Evolutionary conservation across 2,113 vertebrate species (phyloP).

Genomic region (Eonycteris spelaea): DNA sequence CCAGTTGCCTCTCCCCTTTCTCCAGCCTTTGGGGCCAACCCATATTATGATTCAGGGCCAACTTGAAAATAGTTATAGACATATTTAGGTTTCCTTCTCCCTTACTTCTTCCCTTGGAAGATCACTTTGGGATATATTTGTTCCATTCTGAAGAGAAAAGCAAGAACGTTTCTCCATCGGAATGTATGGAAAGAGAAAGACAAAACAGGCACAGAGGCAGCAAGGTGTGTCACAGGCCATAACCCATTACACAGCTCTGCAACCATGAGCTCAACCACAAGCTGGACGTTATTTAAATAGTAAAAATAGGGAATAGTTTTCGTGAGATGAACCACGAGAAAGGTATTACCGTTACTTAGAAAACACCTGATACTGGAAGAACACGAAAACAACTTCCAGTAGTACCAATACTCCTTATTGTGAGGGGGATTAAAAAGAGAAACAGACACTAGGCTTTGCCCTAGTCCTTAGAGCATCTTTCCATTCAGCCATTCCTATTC

Average conservation of each 20-base stretch:
- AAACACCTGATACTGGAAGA: slow-evolving; percentile 31
- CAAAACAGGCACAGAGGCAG: slow-evolving; percentile 28
- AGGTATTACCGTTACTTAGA: slow-evolving; percentile 36
- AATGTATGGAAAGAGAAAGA: background rate
- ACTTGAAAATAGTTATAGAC: slow-evolving; percentile 41
- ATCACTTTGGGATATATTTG: slow-evolving; percentile 41
- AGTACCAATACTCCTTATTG: slow-evolving; percentile 29
- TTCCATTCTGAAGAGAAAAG: background rate
- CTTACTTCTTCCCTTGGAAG: background rate
- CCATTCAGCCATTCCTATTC: slow-evolving; percentile 68
- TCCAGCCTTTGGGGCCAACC: slow-evolving; percentile 49
- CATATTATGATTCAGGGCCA: background rate
- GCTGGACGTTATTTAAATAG: slow-evolving; percentile 11
- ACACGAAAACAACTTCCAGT: slow-evolving; percentile 53
- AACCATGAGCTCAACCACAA: background rate
- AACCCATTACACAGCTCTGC: background rate
- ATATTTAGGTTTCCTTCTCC: background rate
- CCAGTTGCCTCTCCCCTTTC: slow-evolving; percentile 60
- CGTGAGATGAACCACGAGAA: background rate
- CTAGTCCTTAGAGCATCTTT: slow-evolving; percentile 87
- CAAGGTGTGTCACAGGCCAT: background rate
- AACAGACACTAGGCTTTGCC: slow-evolving; percentile 70
- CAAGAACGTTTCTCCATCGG: background rate
- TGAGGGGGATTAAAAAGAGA: slow-evolving; percentile 29
- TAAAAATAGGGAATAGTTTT: slow-evolving; percentile 39